These are phyloP conservation scores for Acanthochromis polyacanthus DNA, from an alignment of 2,113 vertebrate genomes.

Conservation along the genomic window DNA sequence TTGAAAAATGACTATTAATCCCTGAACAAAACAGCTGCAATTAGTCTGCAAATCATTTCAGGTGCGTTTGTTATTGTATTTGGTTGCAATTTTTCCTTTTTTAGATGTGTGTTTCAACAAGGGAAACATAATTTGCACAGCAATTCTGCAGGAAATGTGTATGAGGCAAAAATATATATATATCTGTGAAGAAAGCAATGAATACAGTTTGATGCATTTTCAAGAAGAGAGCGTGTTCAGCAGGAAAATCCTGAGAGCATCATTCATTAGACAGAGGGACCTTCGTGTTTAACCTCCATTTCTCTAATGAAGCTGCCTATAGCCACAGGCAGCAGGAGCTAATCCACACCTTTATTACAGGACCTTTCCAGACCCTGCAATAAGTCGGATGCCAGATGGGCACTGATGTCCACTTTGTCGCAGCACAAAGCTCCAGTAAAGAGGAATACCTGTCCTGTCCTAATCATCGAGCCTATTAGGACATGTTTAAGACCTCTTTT, in stretches of 20 bases:
- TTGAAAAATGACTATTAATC: too few species aligned
- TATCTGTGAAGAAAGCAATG: too few species aligned
- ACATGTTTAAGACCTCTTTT: constrained; percentile 24
- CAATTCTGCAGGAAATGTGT: too few species aligned
- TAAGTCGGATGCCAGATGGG: constrained; percentile 37
- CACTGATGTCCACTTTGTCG: constrained; percentile 40
- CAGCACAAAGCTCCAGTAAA: constrained; percentile 10
- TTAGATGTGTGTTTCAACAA: too few species aligned
- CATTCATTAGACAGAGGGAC: constrained; percentile 22
- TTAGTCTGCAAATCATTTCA: too few species aligned
- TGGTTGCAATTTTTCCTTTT: too few species aligned
- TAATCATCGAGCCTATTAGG: constrained; percentile 22
- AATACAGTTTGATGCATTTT: not conserved
- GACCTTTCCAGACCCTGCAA: constrained; percentile 33
- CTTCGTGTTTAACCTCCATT: not conserved
- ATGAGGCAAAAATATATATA: too few species aligned
- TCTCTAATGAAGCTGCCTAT: constrained; percentile 44
- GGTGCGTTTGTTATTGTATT: too few species aligned
- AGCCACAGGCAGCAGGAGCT: constrained; percentile 41
- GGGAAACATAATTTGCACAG: too few species aligned
- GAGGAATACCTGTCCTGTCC: constrained; percentile 18
- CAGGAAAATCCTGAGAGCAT: constrained; percentile 8
- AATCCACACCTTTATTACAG: constrained; percentile 40
- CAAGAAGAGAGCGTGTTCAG: not conserved
- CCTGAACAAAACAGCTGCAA: too few species aligned